A percentile compares a stretch with the other conserved stretches of the same genome.
Conservation (phyloP, 1,140 invertebrate genomes). For the Drosophila malerkotliana region DNA sequence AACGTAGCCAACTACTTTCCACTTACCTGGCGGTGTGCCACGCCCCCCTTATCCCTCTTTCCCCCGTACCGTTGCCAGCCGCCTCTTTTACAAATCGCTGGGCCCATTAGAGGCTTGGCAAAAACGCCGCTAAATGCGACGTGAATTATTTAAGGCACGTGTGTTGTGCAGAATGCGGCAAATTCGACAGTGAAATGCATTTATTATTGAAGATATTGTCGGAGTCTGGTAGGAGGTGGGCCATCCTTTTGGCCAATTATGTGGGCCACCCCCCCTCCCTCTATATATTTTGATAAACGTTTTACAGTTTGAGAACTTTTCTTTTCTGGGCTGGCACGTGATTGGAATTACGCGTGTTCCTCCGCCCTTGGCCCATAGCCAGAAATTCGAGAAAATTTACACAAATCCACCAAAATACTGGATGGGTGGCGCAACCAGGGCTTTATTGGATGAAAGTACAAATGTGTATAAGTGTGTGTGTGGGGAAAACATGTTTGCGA, state of each 20-base stretch:
- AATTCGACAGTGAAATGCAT: slow-evolving; percentile 81
- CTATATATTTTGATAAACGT: slow-evolving; percentile 72
- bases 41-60: slow-evolving; percentile 17
- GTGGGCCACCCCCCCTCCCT: slow-evolving; percentile 24
- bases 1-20: slow-evolving; percentile 75
- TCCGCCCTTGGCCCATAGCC: slow-evolving; percentile 43
- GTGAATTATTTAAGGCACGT: slow-evolving; percentile 82
- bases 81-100: slow-evolving; percentile 58
- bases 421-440: slow-evolving; percentile 27
- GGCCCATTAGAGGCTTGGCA: slow-evolving; percentile 55
- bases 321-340: slow-evolving; percentile 68
- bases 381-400: slow-evolving; percentile 45
- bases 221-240: slow-evolving; percentile 26
- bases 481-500: slow-evolving; percentile 58
- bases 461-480: neutral
- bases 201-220: slow-evolving; percentile 77
- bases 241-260: slow-evolving; percentile 53
- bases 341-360: slow-evolving; percentile 73
- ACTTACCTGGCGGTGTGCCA: slow-evolving; percentile 74
- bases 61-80: neutral
- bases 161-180: slow-evolving; percentile 79
- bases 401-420: slow-evolving; percentile 47
- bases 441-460: slow-evolving; percentile 20
- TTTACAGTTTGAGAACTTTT: slow-evolving; percentile 81
- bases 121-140: slow-evolving; percentile 77